Base-by-base conservation (phyloP, 2,797 vertebrate species). In the Cuniculus paca region DNA sequence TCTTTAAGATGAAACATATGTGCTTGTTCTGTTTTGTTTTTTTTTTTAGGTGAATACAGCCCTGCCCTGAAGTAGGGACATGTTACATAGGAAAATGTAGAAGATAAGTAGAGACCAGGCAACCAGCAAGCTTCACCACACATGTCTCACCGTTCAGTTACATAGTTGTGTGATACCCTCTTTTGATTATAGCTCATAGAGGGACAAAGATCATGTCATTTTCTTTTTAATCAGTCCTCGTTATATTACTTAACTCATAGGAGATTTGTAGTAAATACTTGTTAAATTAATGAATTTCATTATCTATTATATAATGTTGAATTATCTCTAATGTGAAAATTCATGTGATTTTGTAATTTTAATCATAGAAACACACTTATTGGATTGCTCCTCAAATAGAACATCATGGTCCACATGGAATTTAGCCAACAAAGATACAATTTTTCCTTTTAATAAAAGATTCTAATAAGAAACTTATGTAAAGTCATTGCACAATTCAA, bases 371-470 rank as follows among this genome's bases (percentile, higher is more conserved):
- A 87, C 24, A 54, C 31, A 65, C n/a, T 65, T 28, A 65, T 72
- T 82, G 45, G 36, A 77, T 93, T n/a, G 16, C 93, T 95, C 28
- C 26, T n/a, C 1, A 79, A 94, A 88, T 28, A 24, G 1, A 12
- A 34, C 20, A 89, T 16, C 14, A 14, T 81, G 17, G 28, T 20
- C 34, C 24, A 42, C 22, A 31, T 91, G 65, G 20, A 48, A 90
- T 70, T 85, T 85, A 89, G 31, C 65, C 60, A 88, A 60, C 78
- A 5, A 31, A 60, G 28, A 75, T 82, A 74, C 52, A 52, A 2
- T 36, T 89, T 95, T 91, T 86, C 28, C 9, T 95, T 97, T 95
- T 78, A 88, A 91, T 87, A 77, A 72, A 95, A 92, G 28, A 60
- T 8, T 26, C 36, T 34, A 24, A 60, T 39, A 92, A 12, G 22